phyloP scores from a whole-genome alignment of 2,888 invertebrate species.

The Chrysolina haemoptera region DNA sequence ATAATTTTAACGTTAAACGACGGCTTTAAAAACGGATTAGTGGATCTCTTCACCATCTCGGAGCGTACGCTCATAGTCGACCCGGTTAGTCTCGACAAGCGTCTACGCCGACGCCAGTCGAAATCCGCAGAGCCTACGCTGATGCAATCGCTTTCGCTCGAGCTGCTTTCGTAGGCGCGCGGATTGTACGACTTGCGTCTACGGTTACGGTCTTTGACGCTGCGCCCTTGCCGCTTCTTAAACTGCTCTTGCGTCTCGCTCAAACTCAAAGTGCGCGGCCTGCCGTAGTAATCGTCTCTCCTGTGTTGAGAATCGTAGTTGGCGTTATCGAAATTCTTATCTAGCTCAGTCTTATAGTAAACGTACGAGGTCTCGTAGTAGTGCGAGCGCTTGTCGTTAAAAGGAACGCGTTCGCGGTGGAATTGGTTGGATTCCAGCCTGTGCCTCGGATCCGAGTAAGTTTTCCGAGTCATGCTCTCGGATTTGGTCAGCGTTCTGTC shows the following conservation, averaged over 20 bases:
- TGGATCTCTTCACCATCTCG: slow-evolving; percentile 64
- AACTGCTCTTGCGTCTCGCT: slow-evolving; percentile 60
- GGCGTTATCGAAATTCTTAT: slow-evolving; percentile 48
- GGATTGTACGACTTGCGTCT: slow-evolving; percentile 75
- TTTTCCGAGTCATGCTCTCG: slow-evolving; percentile 68
- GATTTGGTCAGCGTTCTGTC: slow-evolving; percentile 68
- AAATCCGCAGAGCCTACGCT: slow-evolving; percentile 69
- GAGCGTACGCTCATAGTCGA: slow-evolving; percentile 68
- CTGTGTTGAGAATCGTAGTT: slow-evolving; percentile 25
- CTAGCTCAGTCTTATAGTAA: slow-evolving; percentile 60
- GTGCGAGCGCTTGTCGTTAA: slow-evolving; percentile 54
- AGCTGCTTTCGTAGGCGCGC: slow-evolving; percentile 72
- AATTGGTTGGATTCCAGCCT: slow-evolving; percentile 58
- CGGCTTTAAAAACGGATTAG: slow-evolving; percentile 66
- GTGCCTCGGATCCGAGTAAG: slow-evolving; percentile 60
- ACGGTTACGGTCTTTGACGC: slow-evolving; percentile 73
- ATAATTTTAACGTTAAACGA: slow-evolving; percentile 67
- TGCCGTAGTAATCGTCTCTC: slow-evolving; percentile 42
- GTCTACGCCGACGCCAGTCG: slow-evolving; percentile 66
- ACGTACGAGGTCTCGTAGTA: slow-evolving; percentile 63
- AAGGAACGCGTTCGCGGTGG: slow-evolving; percentile 47
- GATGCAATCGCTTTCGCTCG: slow-evolving; percentile 71
- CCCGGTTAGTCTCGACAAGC: slow-evolving; percentile 64
- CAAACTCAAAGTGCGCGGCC: slow-evolving; percentile 61
- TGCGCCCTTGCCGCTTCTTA: slow-evolving; percentile 65